phyloP scores from a whole-genome alignment of 1,140 invertebrate genomes.

The Drosophila mojavensis region DNA sequence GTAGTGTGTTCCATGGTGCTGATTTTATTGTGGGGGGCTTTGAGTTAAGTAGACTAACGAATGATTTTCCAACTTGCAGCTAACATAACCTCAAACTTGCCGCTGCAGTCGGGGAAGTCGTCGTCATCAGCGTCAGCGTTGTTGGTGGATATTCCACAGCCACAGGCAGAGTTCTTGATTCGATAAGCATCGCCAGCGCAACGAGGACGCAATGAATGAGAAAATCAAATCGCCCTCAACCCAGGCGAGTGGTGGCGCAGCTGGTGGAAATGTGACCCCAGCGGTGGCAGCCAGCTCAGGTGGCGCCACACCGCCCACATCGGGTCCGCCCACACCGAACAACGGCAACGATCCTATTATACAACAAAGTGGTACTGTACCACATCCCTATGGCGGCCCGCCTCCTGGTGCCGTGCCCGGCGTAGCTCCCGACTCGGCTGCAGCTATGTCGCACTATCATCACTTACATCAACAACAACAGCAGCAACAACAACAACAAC shows the following conservation, averaged over 20 bases:
- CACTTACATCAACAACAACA: constrained; percentile 70
- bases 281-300: constrained; percentile 30
- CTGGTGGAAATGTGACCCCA: constrained; percentile 50
- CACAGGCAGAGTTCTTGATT: constrained; percentile 33
- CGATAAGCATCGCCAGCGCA: constrained; percentile 30
- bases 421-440: constrained; percentile 63
- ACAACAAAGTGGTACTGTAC: constrained; percentile 57
- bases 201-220: constrained; percentile 73
- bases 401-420: constrained; percentile 61
- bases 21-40: constrained; percentile 3
- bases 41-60: constrained; percentile 53
- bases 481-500: constrained; percentile 52
- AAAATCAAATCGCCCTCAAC: constrained; percentile 83
- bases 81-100: constrained; percentile 81
- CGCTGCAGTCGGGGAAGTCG: constrained; percentile 74
- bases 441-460: constrained; percentile 73
- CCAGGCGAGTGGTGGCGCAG: constrained; percentile 51
- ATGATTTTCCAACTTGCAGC: constrained; percentile 75
- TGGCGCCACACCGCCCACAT: constrained; percentile 67
- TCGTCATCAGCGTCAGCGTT: constrained; percentile 72
- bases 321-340: constrained; percentile 73
- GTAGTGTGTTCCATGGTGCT: constrained; percentile 29
- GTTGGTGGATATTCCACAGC: constrained; percentile 61
- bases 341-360: constrained; percentile 68
- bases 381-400: constrained; percentile 72